Evolutionary conservation across 1,140 invertebrate genomes (phyloP).

Genomic region (Cheumatopsyche charites): DNA sequence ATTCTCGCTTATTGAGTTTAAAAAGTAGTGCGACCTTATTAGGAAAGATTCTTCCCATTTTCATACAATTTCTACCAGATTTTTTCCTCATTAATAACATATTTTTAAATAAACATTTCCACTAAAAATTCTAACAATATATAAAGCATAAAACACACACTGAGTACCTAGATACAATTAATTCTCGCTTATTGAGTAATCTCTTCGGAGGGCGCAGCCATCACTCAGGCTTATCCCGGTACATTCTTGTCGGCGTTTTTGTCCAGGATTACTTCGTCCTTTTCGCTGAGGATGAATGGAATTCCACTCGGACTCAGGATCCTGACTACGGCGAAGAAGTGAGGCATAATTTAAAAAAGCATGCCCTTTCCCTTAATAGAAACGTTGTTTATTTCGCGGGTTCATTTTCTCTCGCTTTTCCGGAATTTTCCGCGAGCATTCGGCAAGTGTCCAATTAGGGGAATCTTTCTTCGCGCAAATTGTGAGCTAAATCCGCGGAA

Average conservation of each 20-base stretch:
- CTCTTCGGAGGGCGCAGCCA: slow-evolving; percentile 1
- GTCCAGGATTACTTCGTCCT: background rate
- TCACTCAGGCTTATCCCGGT: background rate
- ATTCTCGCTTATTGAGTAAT: background rate
- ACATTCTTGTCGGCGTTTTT: slow-evolving; percentile 14
- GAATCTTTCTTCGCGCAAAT: slow-evolving; percentile 14
- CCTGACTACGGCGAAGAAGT: background rate
- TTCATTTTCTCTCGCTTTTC: slow-evolving; percentile 12
- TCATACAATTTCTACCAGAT: no score
- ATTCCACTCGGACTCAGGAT: slow-evolving; percentile 1
- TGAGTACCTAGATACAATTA: no score
- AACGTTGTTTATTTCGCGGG: slow-evolving; percentile 12
- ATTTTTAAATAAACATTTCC: no score
- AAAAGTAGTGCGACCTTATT: no score
- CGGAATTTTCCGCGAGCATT: background rate
- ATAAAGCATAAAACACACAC: no score
- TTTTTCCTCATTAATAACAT: no score
- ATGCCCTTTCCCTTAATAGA: background rate
- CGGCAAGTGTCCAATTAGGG: slow-evolving; percentile 18
- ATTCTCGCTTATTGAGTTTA: no score
- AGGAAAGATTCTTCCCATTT: no score
- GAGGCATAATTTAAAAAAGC: slow-evolving; percentile 6
- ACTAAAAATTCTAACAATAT: no score
- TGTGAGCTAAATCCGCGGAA: background rate
- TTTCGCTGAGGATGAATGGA: background rate